Conservation (phyloP, 2,888 invertebrate genomes). For the Aleiodes testaceus region DNA sequence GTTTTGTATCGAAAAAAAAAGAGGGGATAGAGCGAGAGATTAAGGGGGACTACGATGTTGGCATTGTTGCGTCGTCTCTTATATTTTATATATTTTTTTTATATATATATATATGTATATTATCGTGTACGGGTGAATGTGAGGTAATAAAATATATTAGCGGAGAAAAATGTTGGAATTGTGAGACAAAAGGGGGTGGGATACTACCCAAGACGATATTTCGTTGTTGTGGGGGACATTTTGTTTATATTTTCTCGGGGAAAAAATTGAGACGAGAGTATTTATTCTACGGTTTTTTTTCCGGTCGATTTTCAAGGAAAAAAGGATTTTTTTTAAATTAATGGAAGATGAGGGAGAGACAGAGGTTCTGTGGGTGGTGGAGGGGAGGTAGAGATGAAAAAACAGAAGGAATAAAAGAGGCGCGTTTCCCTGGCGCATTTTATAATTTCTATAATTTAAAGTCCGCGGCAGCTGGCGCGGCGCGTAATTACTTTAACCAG, state of each 20-base stretch:
- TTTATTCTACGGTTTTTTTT: neutral
- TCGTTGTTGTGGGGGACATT: slow-evolving; percentile 48
- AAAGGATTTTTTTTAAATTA: slow-evolving; percentile 39
- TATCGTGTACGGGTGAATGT: neutral
- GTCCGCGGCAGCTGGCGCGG: slow-evolving; percentile 71
- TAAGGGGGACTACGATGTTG: slow-evolving; percentile 45
- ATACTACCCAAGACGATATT: slow-evolving; percentile 52
- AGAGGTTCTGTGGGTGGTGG: neutral
- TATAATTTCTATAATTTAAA: slow-evolving; percentile 73
- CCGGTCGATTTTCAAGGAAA: slow-evolving; percentile 7
- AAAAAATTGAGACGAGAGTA: neutral
- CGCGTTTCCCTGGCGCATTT: slow-evolving; percentile 65
- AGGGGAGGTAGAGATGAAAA: slow-evolving; percentile 50
- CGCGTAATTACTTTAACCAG: slow-evolving; percentile 72
- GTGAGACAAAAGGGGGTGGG: slow-evolving; percentile 64
- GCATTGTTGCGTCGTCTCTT: slow-evolving; percentile 54
- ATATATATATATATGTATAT: neutral
- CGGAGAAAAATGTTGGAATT: slow-evolving; percentile 68
- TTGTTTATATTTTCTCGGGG: slow-evolving; percentile 16
- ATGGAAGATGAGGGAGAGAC: neutral
- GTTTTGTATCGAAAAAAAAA: neutral
- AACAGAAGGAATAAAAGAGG: slow-evolving; percentile 48
- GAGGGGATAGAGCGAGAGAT: slow-evolving; percentile 31
- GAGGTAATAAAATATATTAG: slow-evolving; percentile 70
- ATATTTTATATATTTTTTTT: neutral